phyloP scores from a whole-genome alignment of 1,140 invertebrate genomes.

The Nasonia giraulti region DNA sequence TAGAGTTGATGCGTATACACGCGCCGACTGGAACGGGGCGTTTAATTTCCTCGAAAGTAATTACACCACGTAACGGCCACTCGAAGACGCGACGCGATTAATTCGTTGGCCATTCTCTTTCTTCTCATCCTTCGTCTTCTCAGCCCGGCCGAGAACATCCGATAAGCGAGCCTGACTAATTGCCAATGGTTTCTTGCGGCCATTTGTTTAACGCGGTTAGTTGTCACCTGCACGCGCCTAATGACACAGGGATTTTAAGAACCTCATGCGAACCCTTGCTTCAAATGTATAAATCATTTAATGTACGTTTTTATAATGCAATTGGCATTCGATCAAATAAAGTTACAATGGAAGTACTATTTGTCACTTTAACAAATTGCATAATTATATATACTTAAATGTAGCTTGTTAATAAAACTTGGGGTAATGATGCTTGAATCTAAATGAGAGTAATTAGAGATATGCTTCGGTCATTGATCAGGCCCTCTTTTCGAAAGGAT shows the following conservation, averaged over 20 bases:
- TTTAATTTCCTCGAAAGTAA: constrained; percentile 31
- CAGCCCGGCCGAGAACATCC: neutral
- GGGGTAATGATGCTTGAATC: too few relatives aligned
- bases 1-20: neutral
- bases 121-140: neutral
- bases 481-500: too few relatives aligned
- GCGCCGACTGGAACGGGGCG: neutral
- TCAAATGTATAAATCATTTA: neutral
- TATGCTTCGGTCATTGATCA: too few relatives aligned
- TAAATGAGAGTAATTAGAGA: too few relatives aligned
- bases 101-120: neutral
- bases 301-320: too few relatives aligned
- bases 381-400: too few relatives aligned
- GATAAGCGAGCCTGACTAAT: constrained; percentile 4
- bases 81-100: constrained; percentile 28
- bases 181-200: neutral
- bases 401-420: too few relatives aligned
- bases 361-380: too few relatives aligned
- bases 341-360: too few relatives aligned
- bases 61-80: constrained; percentile 18
- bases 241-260: neutral
- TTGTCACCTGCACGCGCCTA: neutral
- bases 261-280: neutral
- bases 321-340: too few relatives aligned
- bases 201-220: neutral